A percentile compares a stretch with the other conserved stretches of the same genome.
These are phyloP conservation scores for Shinisaurus crocodilurus DNA, from an alignment of 2,113 vertebrate genomes.

Conservation along the genomic window DNA sequence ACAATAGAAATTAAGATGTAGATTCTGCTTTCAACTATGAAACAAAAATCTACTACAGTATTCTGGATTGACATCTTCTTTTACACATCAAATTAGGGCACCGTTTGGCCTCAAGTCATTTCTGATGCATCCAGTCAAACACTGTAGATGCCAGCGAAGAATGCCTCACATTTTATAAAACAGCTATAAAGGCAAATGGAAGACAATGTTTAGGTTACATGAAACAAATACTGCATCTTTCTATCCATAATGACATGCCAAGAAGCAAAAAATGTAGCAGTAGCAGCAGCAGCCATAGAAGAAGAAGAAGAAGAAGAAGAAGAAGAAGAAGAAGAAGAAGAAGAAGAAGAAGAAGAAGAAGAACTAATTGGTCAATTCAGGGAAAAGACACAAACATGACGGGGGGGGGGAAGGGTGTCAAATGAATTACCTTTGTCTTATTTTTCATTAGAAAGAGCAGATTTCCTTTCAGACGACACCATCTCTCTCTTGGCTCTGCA, in stretches of 20 bases:
- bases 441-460: conserved; percentile 77
- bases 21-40: conserved; percentile 6
- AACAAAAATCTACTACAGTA: background rate
- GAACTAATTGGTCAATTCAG: conserved; percentile 20
- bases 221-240: conserved; percentile 24
- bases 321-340: too few species aligned
- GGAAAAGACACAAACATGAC: conserved; percentile 16
- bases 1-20: background rate
- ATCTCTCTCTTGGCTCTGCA: conserved; percentile 77
- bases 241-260: conserved; percentile 38
- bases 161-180: conserved; percentile 25
- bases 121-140: conserved; percentile 38
- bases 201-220: conserved; percentile 15
- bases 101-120: conserved; percentile 1
- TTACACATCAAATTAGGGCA: conserved; percentile 21
- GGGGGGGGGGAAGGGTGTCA: conserved; percentile 20
- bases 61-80: background rate
- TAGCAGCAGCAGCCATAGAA: too few species aligned
- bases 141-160: conserved; percentile 11
- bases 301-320: too few species aligned
- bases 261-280: conserved; percentile 40
- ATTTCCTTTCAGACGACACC: conserved; percentile 76
- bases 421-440: conserved; percentile 74
- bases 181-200: background rate
- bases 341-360: too few species aligned